Evolutionary conservation across 2,797 vertebrate species (phyloP).

Genomic region (Pseudochirops corinnae): DNA sequence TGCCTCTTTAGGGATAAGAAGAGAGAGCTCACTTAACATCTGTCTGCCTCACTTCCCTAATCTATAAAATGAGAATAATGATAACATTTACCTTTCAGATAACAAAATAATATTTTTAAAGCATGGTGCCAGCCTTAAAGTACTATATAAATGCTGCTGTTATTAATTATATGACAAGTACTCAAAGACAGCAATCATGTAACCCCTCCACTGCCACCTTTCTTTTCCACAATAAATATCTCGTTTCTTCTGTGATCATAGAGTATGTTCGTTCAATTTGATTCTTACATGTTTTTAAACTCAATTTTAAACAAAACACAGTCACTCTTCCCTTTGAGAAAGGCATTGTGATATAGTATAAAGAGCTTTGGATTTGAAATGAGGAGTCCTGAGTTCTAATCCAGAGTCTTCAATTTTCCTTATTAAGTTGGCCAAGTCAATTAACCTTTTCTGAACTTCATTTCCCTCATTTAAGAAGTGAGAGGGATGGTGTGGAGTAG

Average conservation of each 20-base stretch:
- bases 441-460: not conserved
- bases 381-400: not conserved
- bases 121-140: not conserved
- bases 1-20: not conserved
- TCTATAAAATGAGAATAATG: not conserved
- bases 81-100: not conserved
- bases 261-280: conserved; percentile 29
- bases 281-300: conserved; percentile 56
- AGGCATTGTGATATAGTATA: not conserved
- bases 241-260: not conserved
- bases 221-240: not conserved
- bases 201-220: not conserved
- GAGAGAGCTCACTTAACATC: not conserved
- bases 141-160: not conserved
- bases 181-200: not conserved
- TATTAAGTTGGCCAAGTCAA: not conserved
- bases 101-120: not conserved
- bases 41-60: not conserved
- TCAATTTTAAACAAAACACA: conserved; percentile 50
- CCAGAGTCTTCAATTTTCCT: not conserved
- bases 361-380: not conserved
- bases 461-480: not conserved
- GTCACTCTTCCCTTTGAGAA: conserved; percentile 13
- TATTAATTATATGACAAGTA: not conserved
- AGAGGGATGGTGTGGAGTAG: not conserved